Evolutionary conservation across 2,888 invertebrate genomes (phyloP), one percentile per base, ranked within the genome.

Genomic region (Nipponacmea schrenckii): DNA sequence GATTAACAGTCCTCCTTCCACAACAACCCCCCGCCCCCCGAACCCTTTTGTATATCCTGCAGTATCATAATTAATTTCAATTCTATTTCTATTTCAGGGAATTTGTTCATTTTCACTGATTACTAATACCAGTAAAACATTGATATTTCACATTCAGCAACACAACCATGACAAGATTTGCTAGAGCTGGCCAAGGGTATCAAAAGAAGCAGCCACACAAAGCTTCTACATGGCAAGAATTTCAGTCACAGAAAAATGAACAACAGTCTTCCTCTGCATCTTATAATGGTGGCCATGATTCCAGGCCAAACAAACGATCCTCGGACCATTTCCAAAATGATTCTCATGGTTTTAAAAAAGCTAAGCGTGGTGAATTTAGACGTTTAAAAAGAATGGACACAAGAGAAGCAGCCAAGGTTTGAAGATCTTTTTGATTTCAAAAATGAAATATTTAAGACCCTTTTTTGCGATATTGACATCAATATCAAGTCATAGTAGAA

Each of bases 81-180:
- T 39, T 39, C 39, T 10, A 8, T 39, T 39, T 39, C 39, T 10
- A 8, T 39, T 39, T 39, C 39, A 39, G 39, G 10, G 10, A 39
- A 39, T 39, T 39, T 39, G 39, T 39, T 10, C 39, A 8, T 5
- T 10, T 39, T 39, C 39, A 39, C 10, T 8, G 8, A 39, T 39
- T 39, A 39, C 8, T 39, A 39, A 39, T 39, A 39, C 39, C n/a
- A n/a, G n/a, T n/a, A n/a, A n/a, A 39, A 39, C 39, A 39, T 5
- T 39, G 1, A 39, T 39, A 8, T 5, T 39, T 39, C 8, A 39
- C 39, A 39, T 39, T 39, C 10, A 39, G 39, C 39, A 39, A 31
- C 31, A 31, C 7, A 31, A 39, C 39, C 39, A 84, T 84, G 84
- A 84, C 84, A 63, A 74, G 84, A 65, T 84, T 77, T 78, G 82